Base-by-base conservation (phyloP, 2,113 vertebrate species). In the Drymodes brunneopygia region DNA sequence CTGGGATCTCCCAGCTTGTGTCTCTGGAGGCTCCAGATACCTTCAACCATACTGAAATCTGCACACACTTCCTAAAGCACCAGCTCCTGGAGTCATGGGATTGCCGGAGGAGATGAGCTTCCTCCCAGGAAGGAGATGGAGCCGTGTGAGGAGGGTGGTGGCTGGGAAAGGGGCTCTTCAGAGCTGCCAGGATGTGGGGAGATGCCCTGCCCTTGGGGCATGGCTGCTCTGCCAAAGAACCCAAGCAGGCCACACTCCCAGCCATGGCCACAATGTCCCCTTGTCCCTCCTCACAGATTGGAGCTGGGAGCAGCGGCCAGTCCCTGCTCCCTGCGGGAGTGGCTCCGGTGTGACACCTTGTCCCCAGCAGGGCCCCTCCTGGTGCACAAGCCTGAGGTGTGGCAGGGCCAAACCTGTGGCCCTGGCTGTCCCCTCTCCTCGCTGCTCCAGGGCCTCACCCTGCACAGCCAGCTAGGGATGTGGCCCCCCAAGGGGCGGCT, bases 11-110 rank as follows among this genome's bases (percentile, higher is more conserved):
- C 92, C 71, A 38, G 90, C 56, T 73, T 4, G 44, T 20, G 45
- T 85, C 96, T 85, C 95, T 78, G 65, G 95, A 81, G 96, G 83
- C 19, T 84, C 31, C 3, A 8, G 94, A n/a, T 56, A 77, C 70
- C 65, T 91, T 71, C 72, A 50, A 27, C 89, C 61, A 0, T 1
- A 4, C 66, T 7, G 40, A 74, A 54, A 91, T 19, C 74, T 27
- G 25, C 54, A 45, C 57, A 9, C 4, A 33, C 87, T 72, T 89
- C 92, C 89, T 58, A 48, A 85, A 95, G 96, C 77, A 23, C 50
- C 74, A 8, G 75, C 54, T 88, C 62, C 88, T 0, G 47, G 88
- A 88, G 94, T 61, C 82, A 36, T 4, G 67, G 92, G 90, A 36
- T 54, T 7, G 81, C 44, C 1, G 2, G 69, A 79, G 84, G 62